Evolutionary conservation across 2,797 vertebrate species (phyloP).

Genomic region (Galago senegalensis): DNA sequence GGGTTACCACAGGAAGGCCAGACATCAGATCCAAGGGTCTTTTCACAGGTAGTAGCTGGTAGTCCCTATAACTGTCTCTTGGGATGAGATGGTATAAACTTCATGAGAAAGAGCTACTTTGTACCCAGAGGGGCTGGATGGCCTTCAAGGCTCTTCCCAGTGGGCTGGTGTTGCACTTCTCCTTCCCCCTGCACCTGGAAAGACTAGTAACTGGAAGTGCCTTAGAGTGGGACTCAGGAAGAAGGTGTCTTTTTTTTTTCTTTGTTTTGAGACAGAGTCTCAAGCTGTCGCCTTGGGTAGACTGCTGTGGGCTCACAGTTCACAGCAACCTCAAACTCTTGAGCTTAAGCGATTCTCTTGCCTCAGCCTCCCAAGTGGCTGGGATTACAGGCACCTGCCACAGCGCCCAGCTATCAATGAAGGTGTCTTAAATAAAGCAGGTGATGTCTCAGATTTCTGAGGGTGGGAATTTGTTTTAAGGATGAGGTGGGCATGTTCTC

Average conservation of each 20-base stretch:
- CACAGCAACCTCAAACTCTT: too few species aligned
- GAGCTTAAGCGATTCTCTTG: too few species aligned
- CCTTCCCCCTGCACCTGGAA: background rate
- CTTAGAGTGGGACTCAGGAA: background rate
- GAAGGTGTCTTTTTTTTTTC: background rate
- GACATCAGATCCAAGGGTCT: background rate
- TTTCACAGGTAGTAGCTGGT: background rate
- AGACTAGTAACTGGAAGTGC: background rate
- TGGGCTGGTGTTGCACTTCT: background rate
- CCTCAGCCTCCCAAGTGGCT: too few species aligned
- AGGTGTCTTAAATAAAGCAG: background rate
- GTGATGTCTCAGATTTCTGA: background rate
- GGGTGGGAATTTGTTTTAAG: background rate
- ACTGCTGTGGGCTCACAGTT: too few species aligned
- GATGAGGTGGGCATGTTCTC: background rate
- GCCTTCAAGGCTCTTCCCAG: background rate
- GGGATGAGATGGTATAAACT: background rate
- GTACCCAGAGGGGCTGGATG: background rate
- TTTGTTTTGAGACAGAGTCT: too few species aligned
- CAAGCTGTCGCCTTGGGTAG: too few species aligned
- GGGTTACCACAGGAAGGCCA: background rate
- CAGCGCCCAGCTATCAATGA: background rate
- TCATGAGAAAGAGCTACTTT: background rate
- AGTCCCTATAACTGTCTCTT: background rate
- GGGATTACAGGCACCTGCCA: too few species aligned